A percentile compares a stretch with the other conserved stretches of the same genome.
Evolutionary conservation across 2,113 vertebrate species (phyloP).

Genomic region (Murina feae): DNA sequence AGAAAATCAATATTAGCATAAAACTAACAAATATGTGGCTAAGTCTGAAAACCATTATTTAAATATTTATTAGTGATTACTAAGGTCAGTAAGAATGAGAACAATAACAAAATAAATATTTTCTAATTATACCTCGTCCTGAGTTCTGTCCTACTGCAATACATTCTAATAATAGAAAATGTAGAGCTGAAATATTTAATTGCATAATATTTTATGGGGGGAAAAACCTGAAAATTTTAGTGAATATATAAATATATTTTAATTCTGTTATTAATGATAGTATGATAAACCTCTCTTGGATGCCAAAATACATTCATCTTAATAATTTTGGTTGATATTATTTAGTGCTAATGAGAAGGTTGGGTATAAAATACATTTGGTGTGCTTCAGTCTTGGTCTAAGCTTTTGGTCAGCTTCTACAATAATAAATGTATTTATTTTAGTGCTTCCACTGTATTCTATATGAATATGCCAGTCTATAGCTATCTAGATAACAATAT

Average conservation of each 20-base stretch:
- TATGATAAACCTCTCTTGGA: not conserved
- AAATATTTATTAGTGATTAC: not conserved
- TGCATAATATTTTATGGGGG: not conserved
- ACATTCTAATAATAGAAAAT: not conserved
- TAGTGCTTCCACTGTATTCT: not conserved
- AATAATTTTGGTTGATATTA: not conserved
- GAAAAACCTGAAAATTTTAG: not conserved
- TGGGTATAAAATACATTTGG: not conserved
- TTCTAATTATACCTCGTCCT: not conserved
- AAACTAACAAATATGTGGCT: conserved; percentile 42
- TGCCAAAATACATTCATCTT: not conserved
- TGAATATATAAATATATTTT: not conserved
- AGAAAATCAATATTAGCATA: not conserved
- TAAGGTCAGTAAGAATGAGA: not conserved
- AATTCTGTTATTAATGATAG: not conserved
- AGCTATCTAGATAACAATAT: not conserved
- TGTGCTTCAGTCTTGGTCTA: not conserved
- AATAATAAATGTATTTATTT: not conserved
- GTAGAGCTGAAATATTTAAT: not conserved
- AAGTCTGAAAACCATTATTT: not conserved
- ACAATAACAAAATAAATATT: not conserved
- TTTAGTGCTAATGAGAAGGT: not conserved
- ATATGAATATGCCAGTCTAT: not conserved
- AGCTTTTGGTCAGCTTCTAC: not conserved
- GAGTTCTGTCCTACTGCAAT: not conserved